These are phyloP conservation scores for Pseudochirops cupreus DNA, from an alignment of 2,797 vertebrate species.

Conservation along the genomic window DNA sequence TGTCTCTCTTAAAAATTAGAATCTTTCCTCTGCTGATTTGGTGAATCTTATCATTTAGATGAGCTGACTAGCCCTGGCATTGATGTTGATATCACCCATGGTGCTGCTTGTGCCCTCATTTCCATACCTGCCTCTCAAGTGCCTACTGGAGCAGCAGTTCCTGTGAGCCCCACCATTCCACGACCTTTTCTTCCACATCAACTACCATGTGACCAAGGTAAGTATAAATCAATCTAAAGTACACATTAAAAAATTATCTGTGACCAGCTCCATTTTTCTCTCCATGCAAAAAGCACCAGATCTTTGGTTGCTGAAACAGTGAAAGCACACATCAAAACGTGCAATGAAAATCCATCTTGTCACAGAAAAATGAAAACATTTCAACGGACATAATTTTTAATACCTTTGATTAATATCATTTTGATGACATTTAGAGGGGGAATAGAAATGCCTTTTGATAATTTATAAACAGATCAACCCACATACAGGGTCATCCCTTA, in stretches of 20 bases:
- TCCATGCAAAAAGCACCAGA: background rate
- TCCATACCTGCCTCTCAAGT: slow-evolving; percentile 72
- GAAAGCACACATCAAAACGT: background rate
- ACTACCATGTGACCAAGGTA: slow-evolving; percentile 88
- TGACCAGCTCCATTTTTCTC: background rate
- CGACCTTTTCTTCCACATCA: slow-evolving; percentile 85
- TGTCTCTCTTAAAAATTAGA: background rate
- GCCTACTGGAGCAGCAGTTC: slow-evolving; percentile 84
- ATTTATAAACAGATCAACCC: background rate
- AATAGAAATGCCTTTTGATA: background rate
- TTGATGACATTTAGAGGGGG: slow-evolving; percentile 82
- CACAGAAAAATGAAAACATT: slow-evolving; percentile 86
- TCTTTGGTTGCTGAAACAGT: slow-evolving; percentile 7
- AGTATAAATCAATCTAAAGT: slow-evolving; percentile 20
- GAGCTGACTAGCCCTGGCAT: slow-evolving; percentile 88
- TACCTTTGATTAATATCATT: too few species aligned
- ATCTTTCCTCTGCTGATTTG: background rate
- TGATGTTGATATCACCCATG: slow-evolving; percentile 83
- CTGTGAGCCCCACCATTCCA: slow-evolving; percentile 84
- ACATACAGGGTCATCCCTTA: background rate
- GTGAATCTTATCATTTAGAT: slow-evolving; percentile 75
- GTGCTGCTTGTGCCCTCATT: slow-evolving; percentile 85
- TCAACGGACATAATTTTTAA: slow-evolving; percentile 77
- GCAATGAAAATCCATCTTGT: background rate
- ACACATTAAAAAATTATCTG: slow-evolving; percentile 14